These are phyloP conservation scores for Beris chalybata DNA, from an alignment of 2,888 invertebrate species.

Conservation along the genomic window DNA sequence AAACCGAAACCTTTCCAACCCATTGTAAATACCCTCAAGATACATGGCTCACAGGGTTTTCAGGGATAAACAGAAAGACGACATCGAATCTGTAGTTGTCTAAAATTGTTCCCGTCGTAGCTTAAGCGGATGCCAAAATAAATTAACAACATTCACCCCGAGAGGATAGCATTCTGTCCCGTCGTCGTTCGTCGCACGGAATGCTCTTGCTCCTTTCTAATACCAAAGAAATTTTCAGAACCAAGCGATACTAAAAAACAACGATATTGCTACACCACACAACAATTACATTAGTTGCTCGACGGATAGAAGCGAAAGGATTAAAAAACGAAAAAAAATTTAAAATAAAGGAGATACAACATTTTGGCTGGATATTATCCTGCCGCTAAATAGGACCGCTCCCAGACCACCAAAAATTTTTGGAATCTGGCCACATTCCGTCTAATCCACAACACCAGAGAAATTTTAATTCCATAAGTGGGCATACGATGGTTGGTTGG, in stretches of 20 bases:
- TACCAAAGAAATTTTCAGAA: too few relatives aligned
- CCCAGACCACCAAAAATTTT: slow-evolving; percentile 19
- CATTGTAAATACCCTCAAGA: too few relatives aligned
- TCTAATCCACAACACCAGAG: slow-evolving; percentile 25
- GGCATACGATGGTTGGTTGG: background rate
- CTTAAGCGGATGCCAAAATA: slow-evolving; percentile 35
- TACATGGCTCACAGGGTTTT: too few relatives aligned
- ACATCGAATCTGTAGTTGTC: slow-evolving; percentile 28
- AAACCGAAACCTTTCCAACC: too few relatives aligned
- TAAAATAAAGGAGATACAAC: slow-evolving; percentile 25
- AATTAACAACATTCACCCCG: slow-evolving; percentile 34
- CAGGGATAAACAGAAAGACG: slow-evolving; percentile 8
- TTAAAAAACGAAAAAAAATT: too few relatives aligned
- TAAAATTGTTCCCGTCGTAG: slow-evolving; percentile 31
- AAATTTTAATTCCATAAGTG: slow-evolving; percentile 31
- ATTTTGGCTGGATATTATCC: slow-evolving; percentile 29
- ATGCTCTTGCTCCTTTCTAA: too few relatives aligned
- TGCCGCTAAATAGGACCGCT: slow-evolving; percentile 18
- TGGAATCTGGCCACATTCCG: slow-evolving; percentile 33
- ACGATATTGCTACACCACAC: slow-evolving; percentile 17
- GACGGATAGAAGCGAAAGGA: slow-evolving; percentile 17
- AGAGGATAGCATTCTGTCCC: too few relatives aligned
- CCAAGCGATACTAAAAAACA: too few relatives aligned
- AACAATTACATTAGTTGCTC: slow-evolving; percentile 33
- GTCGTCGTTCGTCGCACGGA: too few relatives aligned